phyloP scores from a whole-genome alignment of 2,113 vertebrate species.

The Platysternon megacephalum region DNA sequence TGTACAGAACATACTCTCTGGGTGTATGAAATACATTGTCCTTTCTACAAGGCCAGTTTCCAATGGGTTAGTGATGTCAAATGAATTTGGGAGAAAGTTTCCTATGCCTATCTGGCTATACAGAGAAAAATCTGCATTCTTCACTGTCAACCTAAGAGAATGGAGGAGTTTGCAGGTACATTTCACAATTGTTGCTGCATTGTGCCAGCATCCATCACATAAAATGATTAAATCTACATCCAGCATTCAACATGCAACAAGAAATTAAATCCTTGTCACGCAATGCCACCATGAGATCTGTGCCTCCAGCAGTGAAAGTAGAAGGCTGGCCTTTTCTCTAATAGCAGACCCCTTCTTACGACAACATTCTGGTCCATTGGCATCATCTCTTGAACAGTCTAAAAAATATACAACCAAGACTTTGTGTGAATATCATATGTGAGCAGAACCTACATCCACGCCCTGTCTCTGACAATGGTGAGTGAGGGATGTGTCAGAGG shows the following conservation, averaged over 20 bases:
- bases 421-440: neutral
- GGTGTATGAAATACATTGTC: neutral
- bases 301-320: neutral
- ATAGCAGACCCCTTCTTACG: neutral
- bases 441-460: neutral
- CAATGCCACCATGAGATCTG: neutral
- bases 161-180: accelerated
- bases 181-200: constrained; percentile 34
- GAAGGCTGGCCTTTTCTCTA: neutral
- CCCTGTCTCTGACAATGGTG: neutral
- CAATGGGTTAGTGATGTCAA: accelerated
- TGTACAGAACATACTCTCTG: neutral
- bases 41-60: accelerated
- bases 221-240: neutral
- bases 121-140: neutral
- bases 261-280: neutral
- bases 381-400: neutral
- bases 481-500: neutral
- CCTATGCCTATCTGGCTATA: too few relatives aligned
- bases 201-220: constrained; percentile 46
- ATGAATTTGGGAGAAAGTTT: neutral
- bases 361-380: neutral
- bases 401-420: neutral
- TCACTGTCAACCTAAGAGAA: neutral
- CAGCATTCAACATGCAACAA: accelerated